Percentiles rank a stretch among this genome's conserved stretches.
Conservation (phyloP, 2,113 vertebrate species). For the Psettodes erumei region DNA sequence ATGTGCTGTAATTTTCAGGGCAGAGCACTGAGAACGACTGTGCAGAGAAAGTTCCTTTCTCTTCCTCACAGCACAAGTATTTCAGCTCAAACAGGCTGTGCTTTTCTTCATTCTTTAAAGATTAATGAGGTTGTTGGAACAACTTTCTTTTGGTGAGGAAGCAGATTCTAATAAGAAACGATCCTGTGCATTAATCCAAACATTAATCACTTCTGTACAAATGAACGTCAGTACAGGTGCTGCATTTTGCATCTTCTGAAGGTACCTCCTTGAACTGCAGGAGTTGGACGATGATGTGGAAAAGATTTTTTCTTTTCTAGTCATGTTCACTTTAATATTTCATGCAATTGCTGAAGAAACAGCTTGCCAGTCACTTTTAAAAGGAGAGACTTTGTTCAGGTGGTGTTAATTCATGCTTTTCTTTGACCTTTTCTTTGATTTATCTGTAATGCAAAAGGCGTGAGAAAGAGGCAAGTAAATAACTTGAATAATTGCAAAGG, state of each 20-base stretch:
- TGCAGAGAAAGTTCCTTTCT: neutral
- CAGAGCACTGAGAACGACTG: neutral
- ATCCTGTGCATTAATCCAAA: conserved; percentile 55
- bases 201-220: conserved; percentile 56
- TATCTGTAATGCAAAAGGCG: conserved; percentile 5
- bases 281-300: neutral
- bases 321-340: conserved; percentile 13
- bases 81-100: conserved; percentile 22
- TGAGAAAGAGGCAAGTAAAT: neutral
- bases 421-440: conserved; percentile 18
- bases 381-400: conserved; percentile 16
- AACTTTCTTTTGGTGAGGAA: conserved; percentile 49
- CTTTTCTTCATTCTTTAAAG: conserved; percentile 54
- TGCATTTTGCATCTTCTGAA: conserved; percentile 8
- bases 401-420: conserved; percentile 27
- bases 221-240: conserved; percentile 39
- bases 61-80: conserved; percentile 32
- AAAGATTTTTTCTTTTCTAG: neutral
- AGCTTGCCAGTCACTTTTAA: neutral
- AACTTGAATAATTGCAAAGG: too few species aligned
- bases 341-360: neutral
- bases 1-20: neutral
- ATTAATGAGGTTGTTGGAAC: conserved; percentile 64
- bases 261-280: conserved; percentile 2
- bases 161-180: conserved; percentile 54